phyloP scores from a whole-genome alignment of 1,140 invertebrate genomes.

The Phymastichus coffea region DNA sequence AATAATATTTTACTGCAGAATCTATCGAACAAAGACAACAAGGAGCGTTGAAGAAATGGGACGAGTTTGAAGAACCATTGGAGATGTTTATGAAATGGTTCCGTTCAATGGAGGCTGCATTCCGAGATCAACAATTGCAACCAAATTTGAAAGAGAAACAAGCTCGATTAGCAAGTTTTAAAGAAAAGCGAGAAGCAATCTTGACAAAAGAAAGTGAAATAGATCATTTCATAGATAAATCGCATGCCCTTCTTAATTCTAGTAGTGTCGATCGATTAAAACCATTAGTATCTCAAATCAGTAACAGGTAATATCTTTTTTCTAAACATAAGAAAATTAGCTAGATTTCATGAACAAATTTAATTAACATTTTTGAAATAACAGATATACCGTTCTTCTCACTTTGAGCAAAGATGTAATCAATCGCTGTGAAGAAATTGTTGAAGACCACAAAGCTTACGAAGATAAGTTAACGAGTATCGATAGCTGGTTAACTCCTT shows the following conservation, averaged over 20 bases:
- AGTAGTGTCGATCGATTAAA: slow-evolving; percentile 85
- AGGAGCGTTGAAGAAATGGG: slow-evolving; percentile 78
- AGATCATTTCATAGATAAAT: slow-evolving; percentile 86
- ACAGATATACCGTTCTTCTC: slow-evolving; percentile 78
- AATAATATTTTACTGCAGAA: slow-evolving; percentile 43
- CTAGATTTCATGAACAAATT: not conserved
- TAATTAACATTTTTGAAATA: slow-evolving; percentile 14
- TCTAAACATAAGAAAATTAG: not conserved
- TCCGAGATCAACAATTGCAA: slow-evolving; percentile 82
- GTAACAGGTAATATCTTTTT: slow-evolving; percentile 61
- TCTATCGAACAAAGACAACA: slow-evolving; percentile 69
- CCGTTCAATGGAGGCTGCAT: slow-evolving; percentile 75
- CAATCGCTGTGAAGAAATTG: slow-evolving; percentile 80
- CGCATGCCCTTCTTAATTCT: slow-evolving; percentile 80
- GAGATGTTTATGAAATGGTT: slow-evolving; percentile 84
- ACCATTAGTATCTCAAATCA: slow-evolving; percentile 85
- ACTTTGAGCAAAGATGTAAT: slow-evolving; percentile 85
- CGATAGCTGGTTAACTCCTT: slow-evolving; percentile 72
- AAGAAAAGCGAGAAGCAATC: slow-evolving; percentile 73
- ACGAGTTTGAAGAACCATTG: slow-evolving; percentile 80
- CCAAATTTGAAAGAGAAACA: slow-evolving; percentile 81
- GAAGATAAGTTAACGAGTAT: slow-evolving; percentile 75
- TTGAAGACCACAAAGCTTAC: slow-evolving; percentile 82
- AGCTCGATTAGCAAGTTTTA: slow-evolving; percentile 70
- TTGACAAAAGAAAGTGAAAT: slow-evolving; percentile 77